phyloP scores from a whole-genome alignment of 2,888 invertebrate genomes.

The Leptinotarsa tumamoca region DNA sequence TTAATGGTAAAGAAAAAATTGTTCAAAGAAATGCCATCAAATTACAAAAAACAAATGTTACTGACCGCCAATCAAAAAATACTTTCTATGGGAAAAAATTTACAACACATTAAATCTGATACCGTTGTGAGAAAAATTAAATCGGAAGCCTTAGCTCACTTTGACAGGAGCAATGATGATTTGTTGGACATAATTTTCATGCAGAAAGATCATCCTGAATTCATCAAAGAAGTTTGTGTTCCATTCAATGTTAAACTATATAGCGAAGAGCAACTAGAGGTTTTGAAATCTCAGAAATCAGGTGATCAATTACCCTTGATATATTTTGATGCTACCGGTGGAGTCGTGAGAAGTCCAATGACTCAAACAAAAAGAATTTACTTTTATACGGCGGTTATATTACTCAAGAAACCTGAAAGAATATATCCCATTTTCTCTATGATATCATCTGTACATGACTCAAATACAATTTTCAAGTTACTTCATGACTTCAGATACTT shows the following conservation, averaged over 20 bases:
- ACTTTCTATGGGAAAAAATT: conserved; percentile 12
- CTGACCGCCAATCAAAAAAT: background rate
- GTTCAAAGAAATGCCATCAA: no score
- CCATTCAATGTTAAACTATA: conserved; percentile 33
- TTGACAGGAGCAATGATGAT: conserved; percentile 21
- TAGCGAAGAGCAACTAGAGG: conserved; percentile 40
- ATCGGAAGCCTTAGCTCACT: conserved; percentile 15
- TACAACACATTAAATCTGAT: conserved; percentile 33
- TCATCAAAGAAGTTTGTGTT: conserved; percentile 19
- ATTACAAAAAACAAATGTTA: no score
- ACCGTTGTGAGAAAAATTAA: conserved; percentile 5
- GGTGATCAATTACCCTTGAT: conserved; percentile 23
- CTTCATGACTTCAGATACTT: no score
- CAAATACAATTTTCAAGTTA: no score
- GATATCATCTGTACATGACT: no score
- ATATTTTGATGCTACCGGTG: no score
- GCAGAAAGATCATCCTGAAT: conserved; percentile 9
- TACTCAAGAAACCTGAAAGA: no score
- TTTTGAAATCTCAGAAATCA: conserved; percentile 26
- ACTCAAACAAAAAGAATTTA: no score
- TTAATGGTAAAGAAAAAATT: no score
- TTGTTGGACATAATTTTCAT: conserved; percentile 28
- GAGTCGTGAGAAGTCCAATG: no score
- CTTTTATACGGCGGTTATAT: no score
- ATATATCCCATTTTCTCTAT: no score